Evolutionary conservation across 1,140 invertebrate genomes (phyloP), one percentile per base, ranked within the genome.

Genomic region (Caerostris darwini): DNA sequence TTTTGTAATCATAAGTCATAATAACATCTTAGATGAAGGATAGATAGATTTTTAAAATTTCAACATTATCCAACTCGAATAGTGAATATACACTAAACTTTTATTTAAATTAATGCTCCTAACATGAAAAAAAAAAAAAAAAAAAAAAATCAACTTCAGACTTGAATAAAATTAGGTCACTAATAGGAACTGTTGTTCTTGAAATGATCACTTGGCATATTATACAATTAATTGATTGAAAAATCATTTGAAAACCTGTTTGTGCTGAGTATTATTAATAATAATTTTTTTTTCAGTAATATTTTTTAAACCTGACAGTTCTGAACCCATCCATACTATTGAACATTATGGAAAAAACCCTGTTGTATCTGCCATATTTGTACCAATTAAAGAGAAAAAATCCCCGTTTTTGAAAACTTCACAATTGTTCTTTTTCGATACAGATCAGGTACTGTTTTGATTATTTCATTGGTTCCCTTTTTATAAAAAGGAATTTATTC

Each of bases 401-500:
- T 34, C 14, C 8, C 10, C 19, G 7, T 82, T 91, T 59, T 7
- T 19, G 6, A 50, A 71, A 71, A 86, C 54, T 34, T 86, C 92
- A 64, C 61, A 87, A 61, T n/a, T 93, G 5, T 86, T 69, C 12
- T 93, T 93, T 59, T 87, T 86, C 19, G 61, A 93, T 93, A n/a
- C 17, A 71, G 67, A 93, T 87, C 83, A 93, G 92, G 92, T 93
- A 64, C 14, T 83, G 56, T 14, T 54, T 83, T 19, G 64, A 17
- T 8, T 54, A 10, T 56, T 58, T 58, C 8, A 53, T 81, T 59
- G 3, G 53, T 90, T 3, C 12, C 14, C 3, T 19, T 56, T 69
- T 69, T n/a, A 86, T 7, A 53, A 17, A 71, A 56, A 53, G 3
- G 53, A 71, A 53, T 69, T 90, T 71, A 17, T n/a, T 17, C 19